phyloP scores from a whole-genome alignment of 1,140 invertebrate species.

The Heliconius nattereri region DNA sequence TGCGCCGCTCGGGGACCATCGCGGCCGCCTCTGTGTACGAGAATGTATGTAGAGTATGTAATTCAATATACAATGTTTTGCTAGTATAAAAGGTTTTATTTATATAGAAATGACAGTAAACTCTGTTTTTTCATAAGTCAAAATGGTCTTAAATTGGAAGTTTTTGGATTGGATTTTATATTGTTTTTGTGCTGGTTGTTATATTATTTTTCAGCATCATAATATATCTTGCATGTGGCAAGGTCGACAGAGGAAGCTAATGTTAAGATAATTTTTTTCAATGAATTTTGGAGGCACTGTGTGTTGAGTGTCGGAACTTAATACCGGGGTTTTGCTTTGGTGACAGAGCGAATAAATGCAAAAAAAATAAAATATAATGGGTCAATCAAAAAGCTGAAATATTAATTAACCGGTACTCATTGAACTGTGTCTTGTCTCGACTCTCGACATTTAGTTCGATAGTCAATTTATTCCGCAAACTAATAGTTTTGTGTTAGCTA shows the following conservation, averaged over 20 bases:
- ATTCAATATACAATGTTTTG: slow-evolving; percentile 13
- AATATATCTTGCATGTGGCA: no score
- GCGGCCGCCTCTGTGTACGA: slow-evolving; percentile 17
- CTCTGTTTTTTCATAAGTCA: background rate
- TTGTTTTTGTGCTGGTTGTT: no score
- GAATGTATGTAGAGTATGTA: slow-evolving; percentile 19
- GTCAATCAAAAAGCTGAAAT: background rate
- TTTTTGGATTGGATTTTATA: no score
- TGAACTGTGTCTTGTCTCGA: slow-evolving; percentile 8
- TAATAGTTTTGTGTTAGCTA: slow-evolving; percentile 27
- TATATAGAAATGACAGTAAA: background rate
- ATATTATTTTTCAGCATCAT: no score
- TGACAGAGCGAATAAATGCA: no score
- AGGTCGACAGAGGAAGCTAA: no score
- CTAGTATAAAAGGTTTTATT: background rate
- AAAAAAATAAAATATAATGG: no score
- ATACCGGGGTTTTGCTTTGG: no score
- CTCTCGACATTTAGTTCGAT: slow-evolving; percentile 21
- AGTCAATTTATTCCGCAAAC: slow-evolving; percentile 9
- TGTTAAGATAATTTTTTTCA: no score
- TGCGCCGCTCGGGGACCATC: slow-evolving; percentile 53
- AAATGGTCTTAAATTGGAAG: no score
- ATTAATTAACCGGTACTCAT: background rate
- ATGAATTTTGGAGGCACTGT: no score
- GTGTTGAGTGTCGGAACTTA: no score